Percentiles rank a stretch among this genome's conserved stretches.
phyloP scores from a whole-genome alignment of 2,888 invertebrate species.

The Pemphredon lugubris region DNA sequence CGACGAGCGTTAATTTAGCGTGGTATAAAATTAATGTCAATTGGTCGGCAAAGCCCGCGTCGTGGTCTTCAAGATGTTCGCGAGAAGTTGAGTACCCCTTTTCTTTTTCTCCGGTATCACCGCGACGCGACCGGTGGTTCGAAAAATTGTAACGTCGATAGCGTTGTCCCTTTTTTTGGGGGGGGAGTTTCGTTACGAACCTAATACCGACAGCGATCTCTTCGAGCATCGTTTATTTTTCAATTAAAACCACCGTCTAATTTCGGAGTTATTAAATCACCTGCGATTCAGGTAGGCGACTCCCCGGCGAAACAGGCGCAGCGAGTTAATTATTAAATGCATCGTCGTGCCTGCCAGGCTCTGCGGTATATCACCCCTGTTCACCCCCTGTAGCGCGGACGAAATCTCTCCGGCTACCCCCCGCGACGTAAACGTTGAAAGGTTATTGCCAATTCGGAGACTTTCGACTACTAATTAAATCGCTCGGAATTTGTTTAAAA shows the following conservation, averaged over 20 bases:
- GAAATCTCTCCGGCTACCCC: conserved; percentile 23
- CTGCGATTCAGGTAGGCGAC: conserved; percentile 2
- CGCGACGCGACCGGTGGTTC: no score
- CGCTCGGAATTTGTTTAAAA: conserved; percentile 21
- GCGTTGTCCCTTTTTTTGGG: no score
- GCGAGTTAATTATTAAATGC: conserved; percentile 72
- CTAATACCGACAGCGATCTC: no score
- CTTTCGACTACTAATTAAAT: conserved; percentile 29
- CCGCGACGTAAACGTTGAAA: conserved; percentile 19
- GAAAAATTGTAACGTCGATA: no score
- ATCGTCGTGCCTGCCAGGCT: conserved; percentile 46
- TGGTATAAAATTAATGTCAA: no score
- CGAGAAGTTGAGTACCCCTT: no score
- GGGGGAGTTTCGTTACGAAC: no score
- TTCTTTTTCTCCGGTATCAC: no score
- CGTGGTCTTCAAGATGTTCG: no score
- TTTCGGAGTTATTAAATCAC: conserved; percentile 9
- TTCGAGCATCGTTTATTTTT: conserved; percentile 1
- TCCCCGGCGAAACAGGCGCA: conserved; percentile 21
- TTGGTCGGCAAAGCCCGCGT: no score
- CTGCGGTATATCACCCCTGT: conserved; percentile 27
- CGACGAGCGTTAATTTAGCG: no score
- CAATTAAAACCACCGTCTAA: conserved; percentile 1
- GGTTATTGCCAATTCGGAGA: conserved; percentile 30
- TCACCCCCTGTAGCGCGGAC: conserved; percentile 1